Evolutionary conservation across 2,113 vertebrate species (phyloP), one percentile per base, ranked within the genome.

Genomic region (Actinemys pallida): DNA sequence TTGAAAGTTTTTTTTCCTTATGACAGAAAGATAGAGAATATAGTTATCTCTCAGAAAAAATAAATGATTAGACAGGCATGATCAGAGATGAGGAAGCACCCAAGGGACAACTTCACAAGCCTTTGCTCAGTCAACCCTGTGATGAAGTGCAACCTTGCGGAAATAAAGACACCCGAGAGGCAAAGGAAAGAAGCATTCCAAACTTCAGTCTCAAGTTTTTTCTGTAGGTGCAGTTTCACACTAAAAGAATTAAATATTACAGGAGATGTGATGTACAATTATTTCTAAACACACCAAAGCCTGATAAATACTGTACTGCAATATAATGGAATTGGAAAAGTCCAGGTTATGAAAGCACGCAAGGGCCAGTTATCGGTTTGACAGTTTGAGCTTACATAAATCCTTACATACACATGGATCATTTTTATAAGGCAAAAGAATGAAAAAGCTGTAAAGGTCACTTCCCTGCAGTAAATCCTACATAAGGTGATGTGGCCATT

Each of bases 131-230:
- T 96, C 92, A 97, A 4, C 93, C 88, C 13, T 98, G 81, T 91
- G 82, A 25, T 57, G 72, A 90, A 94, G 93, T 69, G 94, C 98
- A 97, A 90, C 84, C 92, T 92, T 56, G 95, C 96, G 93, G 97
- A 98, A 98, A 88, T 90, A 96, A 98, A 96, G 94, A 88, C 53
- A 81, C 97, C 96, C 25, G 0, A 88, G 95, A 97, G 94, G 97
- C 93, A 93, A 45, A 88, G 54, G 69, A 82, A 86, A 95, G 90
- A 80, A 92, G 53, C 3, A 13, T 79, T 88, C 90, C 87, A 78
- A 49, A 92, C 59, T 75, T 85, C 35, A 53, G 82, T n/a, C 83
- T 62, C 62, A 2, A 19, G 65, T 45, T 85, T n/a, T 83, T 69
- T 75, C 9, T 25, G 2, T 53, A 85, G 45, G 91, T 96, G 87